A percentile compares a stretch with the other conserved stretches of the same genome.
phyloP scores from a whole-genome alignment of 2,888 invertebrate genomes.

The Nemotelus pantherinus region DNA sequence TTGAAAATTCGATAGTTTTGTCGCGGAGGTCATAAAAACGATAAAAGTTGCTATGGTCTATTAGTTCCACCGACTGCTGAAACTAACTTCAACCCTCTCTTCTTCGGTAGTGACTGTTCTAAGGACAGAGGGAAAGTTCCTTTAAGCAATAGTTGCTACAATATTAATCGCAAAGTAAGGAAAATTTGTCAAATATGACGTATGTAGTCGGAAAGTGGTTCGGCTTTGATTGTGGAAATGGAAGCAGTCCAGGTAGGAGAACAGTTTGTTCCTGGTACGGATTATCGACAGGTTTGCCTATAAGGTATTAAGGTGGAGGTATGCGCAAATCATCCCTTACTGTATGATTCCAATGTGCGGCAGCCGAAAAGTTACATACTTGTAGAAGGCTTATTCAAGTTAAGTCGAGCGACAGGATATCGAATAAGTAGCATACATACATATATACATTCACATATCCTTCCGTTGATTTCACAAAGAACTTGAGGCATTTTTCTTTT shows the following conservation, averaged over 20 bases:
- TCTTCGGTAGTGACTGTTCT: too few species aligned
- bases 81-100: too few species aligned
- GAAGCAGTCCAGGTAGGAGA: background rate
- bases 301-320: constrained; percentile 5
- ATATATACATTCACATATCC: too few species aligned
- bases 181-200: constrained; percentile 41
- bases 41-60: constrained; percentile 29
- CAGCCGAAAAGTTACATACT: background rate
- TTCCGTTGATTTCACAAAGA: background rate
- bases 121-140: too few species aligned
- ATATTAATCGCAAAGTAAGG: constrained; percentile 24
- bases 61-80: constrained; percentile 1
- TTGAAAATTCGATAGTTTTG: constrained; percentile 11
- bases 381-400: too few species aligned
- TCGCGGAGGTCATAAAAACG: constrained; percentile 26
- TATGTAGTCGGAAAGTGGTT: constrained; percentile 20
- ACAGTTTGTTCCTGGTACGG: constrained; percentile 45
- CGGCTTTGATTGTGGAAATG: background rate
- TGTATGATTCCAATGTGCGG: background rate
- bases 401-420: too few species aligned
- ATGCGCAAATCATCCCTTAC: background rate
- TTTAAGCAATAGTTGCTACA: too few species aligned
- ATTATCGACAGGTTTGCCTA: constrained; percentile 49
- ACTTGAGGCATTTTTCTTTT: constrained; percentile 13
- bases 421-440: too few species aligned